These are phyloP conservation scores for Allolobophora icterica DNA, from an alignment of 2,888 invertebrate species.

Conservation along the genomic window DNA sequence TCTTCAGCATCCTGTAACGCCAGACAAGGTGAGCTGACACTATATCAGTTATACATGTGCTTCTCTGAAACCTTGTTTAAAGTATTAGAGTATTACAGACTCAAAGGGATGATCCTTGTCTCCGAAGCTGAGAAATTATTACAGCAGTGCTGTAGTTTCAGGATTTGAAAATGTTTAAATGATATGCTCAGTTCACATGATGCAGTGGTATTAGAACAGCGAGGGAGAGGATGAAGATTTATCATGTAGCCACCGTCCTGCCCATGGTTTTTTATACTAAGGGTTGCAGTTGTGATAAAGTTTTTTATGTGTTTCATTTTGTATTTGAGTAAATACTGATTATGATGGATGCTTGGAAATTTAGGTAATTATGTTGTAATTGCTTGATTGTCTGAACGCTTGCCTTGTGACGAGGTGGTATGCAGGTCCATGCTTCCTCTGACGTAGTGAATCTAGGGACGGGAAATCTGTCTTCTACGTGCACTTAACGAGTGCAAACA, in stretches of 20 bases:
- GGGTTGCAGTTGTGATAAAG: not conserved
- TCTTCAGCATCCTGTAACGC: constrained; percentile 82
- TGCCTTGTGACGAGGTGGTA: not conserved
- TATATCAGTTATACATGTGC: no score
- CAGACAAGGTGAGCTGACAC: constrained; percentile 72
- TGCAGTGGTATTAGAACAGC: not conserved
- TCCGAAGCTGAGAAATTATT: not conserved
- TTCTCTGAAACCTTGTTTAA: not conserved
- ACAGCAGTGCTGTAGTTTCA: not conserved
- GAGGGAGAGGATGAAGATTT: not conserved
- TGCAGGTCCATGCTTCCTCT: not conserved
- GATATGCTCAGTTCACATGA: not conserved
- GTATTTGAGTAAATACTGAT: not conserved
- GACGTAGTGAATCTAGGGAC: not conserved
- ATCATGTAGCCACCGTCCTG: not conserved
- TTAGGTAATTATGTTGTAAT: not conserved
- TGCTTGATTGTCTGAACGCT: not conserved
- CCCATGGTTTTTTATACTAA: no score
- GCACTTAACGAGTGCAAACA: not conserved
- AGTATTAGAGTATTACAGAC: not conserved
- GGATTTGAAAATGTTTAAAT: not conserved
- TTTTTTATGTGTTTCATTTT: not conserved
- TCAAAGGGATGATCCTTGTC: not conserved
- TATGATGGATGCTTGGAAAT: not conserved
- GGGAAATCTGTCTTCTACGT: not conserved